Conservation (phyloP, 64 coral and sea anemone genomes). For the Acropora tenuis region DNA sequence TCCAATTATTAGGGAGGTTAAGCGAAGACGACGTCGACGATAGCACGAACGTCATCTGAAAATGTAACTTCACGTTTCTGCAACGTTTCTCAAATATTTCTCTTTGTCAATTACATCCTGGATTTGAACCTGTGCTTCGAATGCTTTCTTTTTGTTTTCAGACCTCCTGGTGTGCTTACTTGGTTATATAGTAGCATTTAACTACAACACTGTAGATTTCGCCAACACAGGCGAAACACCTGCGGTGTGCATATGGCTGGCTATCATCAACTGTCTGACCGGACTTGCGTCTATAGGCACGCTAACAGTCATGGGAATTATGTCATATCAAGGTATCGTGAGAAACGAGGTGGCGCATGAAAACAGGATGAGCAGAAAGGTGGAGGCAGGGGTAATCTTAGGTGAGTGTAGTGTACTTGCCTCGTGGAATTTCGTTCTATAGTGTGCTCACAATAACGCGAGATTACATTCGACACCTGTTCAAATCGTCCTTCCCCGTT, state of each 20-base stretch:
- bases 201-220: slow-evolving; percentile 55
- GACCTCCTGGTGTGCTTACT: slow-evolving; percentile 27
- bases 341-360: background rate
- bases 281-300: slow-evolving; percentile 76
- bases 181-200: slow-evolving; percentile 35
- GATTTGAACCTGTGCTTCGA: too few species aligned
- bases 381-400: background rate
- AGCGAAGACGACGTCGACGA: too few species aligned
- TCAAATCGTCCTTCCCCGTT: too few species aligned
- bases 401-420: background rate
- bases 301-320: slow-evolving; percentile 54
- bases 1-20: too few species aligned
- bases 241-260: slow-evolving; percentile 67
- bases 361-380: background rate
- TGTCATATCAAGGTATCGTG: slow-evolving; percentile 61
- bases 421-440: too few species aligned
- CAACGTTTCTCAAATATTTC: too few species aligned
- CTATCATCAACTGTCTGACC: slow-evolving; percentile 81
- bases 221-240: slow-evolving; percentile 5
- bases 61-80: too few species aligned
- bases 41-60: too few species aligned
- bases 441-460: too few species aligned
- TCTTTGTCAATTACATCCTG: too few species aligned
- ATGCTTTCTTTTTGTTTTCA: background rate
- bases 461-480: too few species aligned